Base-by-base conservation (phyloP, 2,888 invertebrate genomes). In the Reticulitermes lucifugus region DNA sequence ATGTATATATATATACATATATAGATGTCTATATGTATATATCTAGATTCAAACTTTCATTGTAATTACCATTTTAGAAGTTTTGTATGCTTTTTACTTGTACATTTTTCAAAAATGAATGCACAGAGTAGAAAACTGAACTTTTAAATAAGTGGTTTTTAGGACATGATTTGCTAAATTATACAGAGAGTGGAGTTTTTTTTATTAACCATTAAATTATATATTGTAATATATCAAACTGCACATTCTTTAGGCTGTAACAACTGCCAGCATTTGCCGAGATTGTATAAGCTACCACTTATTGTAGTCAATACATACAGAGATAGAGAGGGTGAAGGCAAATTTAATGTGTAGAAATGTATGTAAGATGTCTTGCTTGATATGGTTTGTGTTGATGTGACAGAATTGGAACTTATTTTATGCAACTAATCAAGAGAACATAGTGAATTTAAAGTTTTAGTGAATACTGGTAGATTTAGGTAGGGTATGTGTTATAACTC, bases 1-100 rank as follows among this genome's bases (percentile, higher is more conserved):
- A 7, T 29, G 59, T 6, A 9, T 21, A 25, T 83, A 59, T 83
- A 83, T 73, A 70, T 77, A 70, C 4, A 35, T 35, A 35, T 79
- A 10, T 22, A 83, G 3, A 70, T 46, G 59, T 35, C 3, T 35
- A 35, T 35, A 35, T 35, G 4, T 85, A 65, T 86, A 80, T 25
- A 88, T 88, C 71, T n/a, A 9, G 6, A 60, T 60, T 22, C 6
- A 3, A 46, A 46, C 4, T 7, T 46, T 46, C 46, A 65, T 25
- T 65, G 65, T 88, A 88, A 35, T 88, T 6, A 70, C 29, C 46
- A 77, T 65, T 80, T 85, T 59, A 79, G 79, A 46, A 85, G 51
- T 79, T 9, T 22, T 82, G 81, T 60, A 85, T 83, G 59, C 65
- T 71, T 85, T 83, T 77, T 60, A 65, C 73, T n/a, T 60, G 80